Conservation (phyloP, 2,113 vertebrate species). For the Albula goreensis region DNA sequence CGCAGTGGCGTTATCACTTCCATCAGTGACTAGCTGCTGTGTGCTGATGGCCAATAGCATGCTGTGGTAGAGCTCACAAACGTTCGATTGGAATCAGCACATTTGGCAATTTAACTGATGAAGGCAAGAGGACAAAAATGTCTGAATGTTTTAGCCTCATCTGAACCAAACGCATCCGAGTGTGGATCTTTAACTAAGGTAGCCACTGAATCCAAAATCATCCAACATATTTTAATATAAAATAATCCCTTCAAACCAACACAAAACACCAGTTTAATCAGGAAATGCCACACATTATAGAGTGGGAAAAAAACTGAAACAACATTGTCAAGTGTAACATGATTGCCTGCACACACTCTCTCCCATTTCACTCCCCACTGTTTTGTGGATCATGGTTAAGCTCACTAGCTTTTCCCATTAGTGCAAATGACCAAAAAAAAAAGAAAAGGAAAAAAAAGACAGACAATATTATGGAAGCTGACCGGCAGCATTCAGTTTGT, state of each 20-base stretch:
- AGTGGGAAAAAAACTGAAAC: not conserved
- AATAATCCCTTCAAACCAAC: slow-evolving; percentile 49
- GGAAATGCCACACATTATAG: slow-evolving; percentile 27
- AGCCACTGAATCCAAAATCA: slow-evolving; percentile 22
- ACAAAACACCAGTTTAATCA: slow-evolving; percentile 39
- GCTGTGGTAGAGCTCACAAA: too few relatives aligned
- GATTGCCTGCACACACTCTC: slow-evolving; percentile 11
- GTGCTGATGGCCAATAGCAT: too few relatives aligned
- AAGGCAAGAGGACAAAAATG: too few relatives aligned
- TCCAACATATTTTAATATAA: slow-evolving; percentile 54
- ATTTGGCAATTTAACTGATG: too few relatives aligned
- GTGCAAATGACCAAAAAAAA: slow-evolving; percentile 73
- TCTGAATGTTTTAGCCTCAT: too few relatives aligned
- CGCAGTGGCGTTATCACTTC: too few relatives aligned
- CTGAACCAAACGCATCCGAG: too few relatives aligned
- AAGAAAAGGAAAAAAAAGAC: slow-evolving; percentile 44
- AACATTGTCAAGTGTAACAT: slow-evolving; percentile 23
- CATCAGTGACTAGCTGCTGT: too few relatives aligned
- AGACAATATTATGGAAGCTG: slow-evolving; percentile 64
- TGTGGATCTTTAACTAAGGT: not conserved
- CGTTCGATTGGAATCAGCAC: too few relatives aligned
- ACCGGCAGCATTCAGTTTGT: slow-evolving; percentile 80
- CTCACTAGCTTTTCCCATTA: slow-evolving; percentile 41
- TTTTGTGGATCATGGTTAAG: slow-evolving; percentile 11
- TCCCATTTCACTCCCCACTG: slow-evolving; percentile 1